phyloP scores from a whole-genome alignment of 1,140 invertebrate species.

The Thaumatotibia leucotreta region DNA sequence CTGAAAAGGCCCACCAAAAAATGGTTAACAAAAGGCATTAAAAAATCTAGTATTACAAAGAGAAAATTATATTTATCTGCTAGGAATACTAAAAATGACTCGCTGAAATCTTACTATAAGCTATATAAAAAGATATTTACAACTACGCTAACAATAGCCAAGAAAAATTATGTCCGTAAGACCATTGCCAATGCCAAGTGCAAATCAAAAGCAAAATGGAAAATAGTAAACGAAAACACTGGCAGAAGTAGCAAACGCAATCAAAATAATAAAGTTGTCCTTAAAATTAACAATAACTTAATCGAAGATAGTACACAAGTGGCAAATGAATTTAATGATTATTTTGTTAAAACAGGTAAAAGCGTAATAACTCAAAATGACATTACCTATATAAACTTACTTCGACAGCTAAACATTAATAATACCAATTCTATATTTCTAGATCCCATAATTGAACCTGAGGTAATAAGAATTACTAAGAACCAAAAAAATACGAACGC shows the following conservation, averaged over 20 bases:
- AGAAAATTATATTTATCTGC: not conserved
- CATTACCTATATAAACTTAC: not conserved
- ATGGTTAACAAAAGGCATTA: not conserved
- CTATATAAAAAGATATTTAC: not conserved
- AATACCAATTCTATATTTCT: conserved; percentile 1
- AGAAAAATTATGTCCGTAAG: not conserved
- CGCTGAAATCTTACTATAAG: not conserved
- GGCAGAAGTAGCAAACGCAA: not conserved
- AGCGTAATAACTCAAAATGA: not conserved
- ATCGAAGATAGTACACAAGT: not conserved
- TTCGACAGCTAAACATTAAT: not conserved
- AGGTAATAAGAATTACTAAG: not conserved
- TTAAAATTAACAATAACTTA: not conserved
- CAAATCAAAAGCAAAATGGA: not conserved
- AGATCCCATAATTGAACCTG: not conserved
- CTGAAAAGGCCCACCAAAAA: not conserved
- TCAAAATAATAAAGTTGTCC: not conserved
- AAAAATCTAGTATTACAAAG: not conserved
- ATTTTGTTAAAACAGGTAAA: not conserved
- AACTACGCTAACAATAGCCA: not conserved
- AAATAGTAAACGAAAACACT: not conserved
- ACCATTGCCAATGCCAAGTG: not conserved
- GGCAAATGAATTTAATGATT: not conserved
- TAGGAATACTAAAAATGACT: not conserved
- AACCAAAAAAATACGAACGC: conserved; percentile 1